phyloP scores from a whole-genome alignment of 2,113 vertebrate genomes.

The Spizaetus ornatus region DNA sequence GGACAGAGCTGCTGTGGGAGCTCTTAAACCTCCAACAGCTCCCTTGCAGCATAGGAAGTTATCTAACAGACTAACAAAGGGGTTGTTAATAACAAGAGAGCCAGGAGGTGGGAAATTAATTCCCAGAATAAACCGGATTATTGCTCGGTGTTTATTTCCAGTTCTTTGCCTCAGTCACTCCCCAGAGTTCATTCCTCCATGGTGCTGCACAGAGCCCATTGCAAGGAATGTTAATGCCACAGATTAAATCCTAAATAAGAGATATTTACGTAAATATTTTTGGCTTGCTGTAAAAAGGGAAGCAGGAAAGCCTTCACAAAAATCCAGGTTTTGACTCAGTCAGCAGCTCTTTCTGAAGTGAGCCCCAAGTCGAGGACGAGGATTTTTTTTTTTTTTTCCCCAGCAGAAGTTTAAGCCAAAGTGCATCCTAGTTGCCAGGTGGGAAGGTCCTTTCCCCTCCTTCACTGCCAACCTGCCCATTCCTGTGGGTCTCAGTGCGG shows the following conservation, averaged over 20 bases:
- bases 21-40: not conserved
- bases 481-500: not conserved
- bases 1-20: not conserved
- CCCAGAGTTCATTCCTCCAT: not conserved
- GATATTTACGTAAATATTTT: conserved; percentile 34
- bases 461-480: rapidly evolving
- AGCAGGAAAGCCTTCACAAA: not conserved
- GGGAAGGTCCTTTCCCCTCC: not conserved
- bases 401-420: not conserved
- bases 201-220: not conserved
- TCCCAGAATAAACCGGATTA: conserved; percentile 66
- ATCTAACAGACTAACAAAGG: conserved; percentile 62
- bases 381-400: not conserved
- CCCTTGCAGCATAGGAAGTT: not conserved
- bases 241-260: conserved; percentile 56
- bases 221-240: conserved; percentile 73
- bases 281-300: not conserved
- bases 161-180: not conserved
- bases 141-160: not conserved
- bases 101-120: conserved; percentile 40
- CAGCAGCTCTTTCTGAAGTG: not conserved
- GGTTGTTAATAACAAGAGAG: conserved; percentile 34
- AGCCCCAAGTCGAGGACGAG: not conserved
- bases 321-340: not conserved
- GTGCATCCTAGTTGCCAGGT: not conserved